Evolutionary conservation across 2,888 invertebrate species (phyloP), one percentile per base, ranked within the genome.

Genomic region (Acrobasis suavella): DNA sequence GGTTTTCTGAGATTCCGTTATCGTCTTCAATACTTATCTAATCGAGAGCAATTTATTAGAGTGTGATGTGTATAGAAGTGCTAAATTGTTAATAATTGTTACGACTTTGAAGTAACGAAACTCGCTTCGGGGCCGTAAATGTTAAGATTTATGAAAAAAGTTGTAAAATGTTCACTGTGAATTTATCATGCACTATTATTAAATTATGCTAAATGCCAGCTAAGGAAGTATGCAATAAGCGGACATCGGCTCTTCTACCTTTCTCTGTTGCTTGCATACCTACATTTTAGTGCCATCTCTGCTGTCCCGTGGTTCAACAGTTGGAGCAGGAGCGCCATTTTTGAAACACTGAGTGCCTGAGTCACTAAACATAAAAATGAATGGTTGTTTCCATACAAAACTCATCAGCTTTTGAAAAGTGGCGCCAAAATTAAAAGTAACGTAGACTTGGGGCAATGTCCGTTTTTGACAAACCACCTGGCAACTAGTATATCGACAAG

Each of bases 401-500:
- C 22, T 22, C 22, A 22, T 22, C 22, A 22, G 22, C 22, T 22
- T 22, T 22, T 22, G 2, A 22, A 22, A 22, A 22, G n/a, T 22
- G 3, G 10, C 39, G 39, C 39, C 39, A 2, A 14, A 14, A 42
- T 5, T 7, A 12, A 42, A 12, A 42, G 12, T 2, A 42, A 7
- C 46, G 14, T 46, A 46, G 14, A 14, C 5, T 7, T 0, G 46
- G n/a, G 46, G 9, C 46, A 46, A 46, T n/a, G 46, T 14, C n/a
- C 46, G 14, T 10, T 46, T 14, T 46, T 46, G 3, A 12, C 46
- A 46, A 14, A n/a, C 14, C n/a, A 46, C 0, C 14, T 46, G 42
- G 42, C 42, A 42, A 42, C 14, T 42, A 42, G 62, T 64, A 65
- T 71, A 78, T 80, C 72, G 78, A 75, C 76, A 86, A 80, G 83